These are phyloP conservation scores for Furcifer pardalis DNA, from an alignment of 2,797 vertebrate genomes.

Conservation along the genomic window DNA sequence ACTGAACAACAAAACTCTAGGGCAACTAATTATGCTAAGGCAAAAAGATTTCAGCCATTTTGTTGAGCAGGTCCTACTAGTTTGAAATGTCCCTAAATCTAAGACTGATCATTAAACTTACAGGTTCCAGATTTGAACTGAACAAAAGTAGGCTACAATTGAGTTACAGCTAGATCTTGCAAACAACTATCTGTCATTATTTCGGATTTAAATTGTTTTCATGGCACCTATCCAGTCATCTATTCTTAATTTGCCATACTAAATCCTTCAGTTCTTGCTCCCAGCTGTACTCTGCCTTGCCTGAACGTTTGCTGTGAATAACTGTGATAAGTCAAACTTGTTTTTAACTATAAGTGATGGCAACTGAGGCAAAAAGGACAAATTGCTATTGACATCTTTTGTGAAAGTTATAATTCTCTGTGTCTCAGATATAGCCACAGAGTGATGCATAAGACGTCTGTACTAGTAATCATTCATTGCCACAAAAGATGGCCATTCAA, in stretches of 20 bases:
- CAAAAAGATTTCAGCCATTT: too few species aligned
- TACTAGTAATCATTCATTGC: constrained; percentile 38
- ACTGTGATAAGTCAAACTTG: constrained; percentile 2
- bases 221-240: not conserved
- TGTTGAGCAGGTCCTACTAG: not conserved
- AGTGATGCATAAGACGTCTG: constrained; percentile 57
- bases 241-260: constrained; percentile 23
- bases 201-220: not conserved
- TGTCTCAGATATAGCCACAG: not conserved
- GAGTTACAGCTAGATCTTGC: not conserved
- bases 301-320: constrained; percentile 3
- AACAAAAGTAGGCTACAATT: not conserved
- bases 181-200: not conserved
- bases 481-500: constrained; percentile 23
- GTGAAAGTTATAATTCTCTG: constrained; percentile 41
- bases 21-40: too few species aligned
- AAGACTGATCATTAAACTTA: not conserved
- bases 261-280: constrained; percentile 11
- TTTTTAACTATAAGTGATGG: constrained; percentile 16
- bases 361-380: not conserved
- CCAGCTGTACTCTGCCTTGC: not conserved
- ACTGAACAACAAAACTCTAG: too few species aligned
- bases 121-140: too few species aligned
- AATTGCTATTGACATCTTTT: constrained; percentile 46
- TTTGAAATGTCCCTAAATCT: not conserved